Evolutionary conservation across 2,888 invertebrate genomes (phyloP).

Genomic region (Andrena praecox): DNA sequence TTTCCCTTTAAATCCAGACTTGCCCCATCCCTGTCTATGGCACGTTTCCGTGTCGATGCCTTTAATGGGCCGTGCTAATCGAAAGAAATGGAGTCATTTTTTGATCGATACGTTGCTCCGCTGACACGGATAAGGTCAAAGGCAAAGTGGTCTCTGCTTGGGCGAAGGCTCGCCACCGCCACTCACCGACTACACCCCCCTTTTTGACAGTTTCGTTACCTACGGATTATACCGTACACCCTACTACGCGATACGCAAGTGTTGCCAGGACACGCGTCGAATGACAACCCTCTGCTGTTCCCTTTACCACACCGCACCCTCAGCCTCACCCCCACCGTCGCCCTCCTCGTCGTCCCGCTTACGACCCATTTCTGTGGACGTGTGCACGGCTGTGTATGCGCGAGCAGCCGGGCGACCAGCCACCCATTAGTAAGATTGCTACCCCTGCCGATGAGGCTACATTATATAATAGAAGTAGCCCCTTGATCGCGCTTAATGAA

Average conservation of each 20-base stretch:
- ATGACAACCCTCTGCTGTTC: conserved; percentile 43
- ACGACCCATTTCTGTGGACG: conserved; percentile 33
- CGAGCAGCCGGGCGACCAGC: conserved; percentile 35
- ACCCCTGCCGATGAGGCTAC: conserved; percentile 73
- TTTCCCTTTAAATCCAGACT: neutral
- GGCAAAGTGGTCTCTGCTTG: conserved; percentile 14
- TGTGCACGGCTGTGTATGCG: conserved; percentile 26
- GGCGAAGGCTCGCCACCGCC: conserved; percentile 10
- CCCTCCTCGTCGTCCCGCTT: conserved; percentile 5
- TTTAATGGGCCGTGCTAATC: conserved; percentile 49
- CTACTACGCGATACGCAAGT: conserved; percentile 23
- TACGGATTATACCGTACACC: conserved; percentile 40
- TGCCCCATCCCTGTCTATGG: neutral
- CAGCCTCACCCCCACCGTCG: neutral
- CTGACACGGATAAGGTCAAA: conserved; percentile 48
- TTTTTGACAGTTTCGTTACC: conserved; percentile 61
- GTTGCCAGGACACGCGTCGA: conserved; percentile 53
- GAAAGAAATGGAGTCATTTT: conserved; percentile 27
- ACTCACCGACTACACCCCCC: conserved; percentile 5
- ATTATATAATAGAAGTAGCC: conserved; percentile 75
- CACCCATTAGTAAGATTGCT: conserved; percentile 81
- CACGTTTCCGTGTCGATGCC: conserved; percentile 7
- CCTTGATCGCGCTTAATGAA: conserved; percentile 79
- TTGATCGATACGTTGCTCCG: conserved; percentile 21
- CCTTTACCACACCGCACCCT: too few relatives aligned